phyloP scores from a whole-genome alignment of 2,113 vertebrate genomes.

The Dipodomys merriami region DNA sequence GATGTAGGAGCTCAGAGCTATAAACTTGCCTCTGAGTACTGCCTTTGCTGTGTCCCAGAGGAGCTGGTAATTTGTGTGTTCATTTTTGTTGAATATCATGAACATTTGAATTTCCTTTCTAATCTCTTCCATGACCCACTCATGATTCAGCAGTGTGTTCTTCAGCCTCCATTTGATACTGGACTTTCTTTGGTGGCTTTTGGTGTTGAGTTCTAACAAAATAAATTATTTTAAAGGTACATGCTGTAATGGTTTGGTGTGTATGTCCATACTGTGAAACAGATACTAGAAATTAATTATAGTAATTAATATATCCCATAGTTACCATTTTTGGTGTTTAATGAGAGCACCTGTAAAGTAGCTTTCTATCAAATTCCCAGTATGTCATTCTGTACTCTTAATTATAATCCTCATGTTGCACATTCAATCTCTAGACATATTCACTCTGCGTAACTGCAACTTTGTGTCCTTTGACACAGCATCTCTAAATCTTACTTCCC shows the following conservation, averaged over 20 bases:
- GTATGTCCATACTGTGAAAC: neutral
- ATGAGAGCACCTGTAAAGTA: neutral
- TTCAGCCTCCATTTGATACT: no score
- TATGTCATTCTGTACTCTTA: neutral
- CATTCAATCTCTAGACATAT: neutral
- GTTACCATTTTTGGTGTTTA: neutral
- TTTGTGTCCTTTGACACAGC: neutral
- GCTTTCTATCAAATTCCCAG: neutral
- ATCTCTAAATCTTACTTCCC: neutral
- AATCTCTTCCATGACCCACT: no score
- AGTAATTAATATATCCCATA: neutral
- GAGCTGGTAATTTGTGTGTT: no score
- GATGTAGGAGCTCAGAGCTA: no score
- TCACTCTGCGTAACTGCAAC: neutral
- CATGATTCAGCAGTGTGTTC: no score
- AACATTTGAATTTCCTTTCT: no score
- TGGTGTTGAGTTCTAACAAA: no score
- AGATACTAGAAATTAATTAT: neutral
- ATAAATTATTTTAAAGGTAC: no score
- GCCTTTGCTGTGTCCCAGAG: no score
- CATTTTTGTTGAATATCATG: no score
- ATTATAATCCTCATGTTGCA: neutral
- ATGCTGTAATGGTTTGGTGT: neutral
- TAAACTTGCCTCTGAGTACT: no score
- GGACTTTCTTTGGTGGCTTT: no score